Conservation (phyloP, 2,888 invertebrate genomes). For the Pseudanteris insignis region DNA sequence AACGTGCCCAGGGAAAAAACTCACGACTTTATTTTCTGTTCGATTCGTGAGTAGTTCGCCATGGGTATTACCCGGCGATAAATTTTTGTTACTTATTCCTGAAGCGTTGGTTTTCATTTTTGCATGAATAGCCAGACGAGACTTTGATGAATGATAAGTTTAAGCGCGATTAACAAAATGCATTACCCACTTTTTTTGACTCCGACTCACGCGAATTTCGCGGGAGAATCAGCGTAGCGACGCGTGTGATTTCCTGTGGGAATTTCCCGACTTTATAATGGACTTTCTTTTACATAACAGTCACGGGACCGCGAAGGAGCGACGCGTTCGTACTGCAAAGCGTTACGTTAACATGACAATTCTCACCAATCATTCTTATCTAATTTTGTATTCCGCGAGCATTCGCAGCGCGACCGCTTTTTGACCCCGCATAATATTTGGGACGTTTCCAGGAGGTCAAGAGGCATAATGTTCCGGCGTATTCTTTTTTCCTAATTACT, state of each 20-base stretch:
- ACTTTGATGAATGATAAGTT: no score
- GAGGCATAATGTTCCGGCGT: no score
- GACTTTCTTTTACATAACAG: constrained; percentile 29
- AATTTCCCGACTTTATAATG: constrained; percentile 34
- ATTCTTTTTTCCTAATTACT: no score
- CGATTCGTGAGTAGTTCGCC: no score
- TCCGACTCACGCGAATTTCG: constrained; percentile 3
- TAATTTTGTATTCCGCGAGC: constrained; percentile 24
- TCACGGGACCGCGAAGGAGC: constrained; percentile 13
- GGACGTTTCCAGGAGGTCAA: neutral
- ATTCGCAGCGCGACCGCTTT: constrained; percentile 9
- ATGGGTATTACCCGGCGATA: no score
- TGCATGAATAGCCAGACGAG: no score
- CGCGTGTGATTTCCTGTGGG: constrained; percentile 41
- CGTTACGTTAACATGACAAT: constrained; percentile 33
- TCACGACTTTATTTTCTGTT: no score
- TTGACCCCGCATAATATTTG: constrained; percentile 4
- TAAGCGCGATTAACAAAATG: no score
- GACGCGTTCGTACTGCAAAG: constrained; percentile 24
- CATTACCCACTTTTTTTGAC: no score
- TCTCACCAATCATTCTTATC: constrained; percentile 39
- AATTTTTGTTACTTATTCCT: no score
- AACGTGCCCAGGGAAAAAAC: no score
- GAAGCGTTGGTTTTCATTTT: no score
- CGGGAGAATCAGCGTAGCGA: constrained; percentile 23